Evolutionary conservation across 2,888 invertebrate species (phyloP), one percentile per base, ranked within the genome.

Genomic region (Tachystola acroxantha): DNA sequence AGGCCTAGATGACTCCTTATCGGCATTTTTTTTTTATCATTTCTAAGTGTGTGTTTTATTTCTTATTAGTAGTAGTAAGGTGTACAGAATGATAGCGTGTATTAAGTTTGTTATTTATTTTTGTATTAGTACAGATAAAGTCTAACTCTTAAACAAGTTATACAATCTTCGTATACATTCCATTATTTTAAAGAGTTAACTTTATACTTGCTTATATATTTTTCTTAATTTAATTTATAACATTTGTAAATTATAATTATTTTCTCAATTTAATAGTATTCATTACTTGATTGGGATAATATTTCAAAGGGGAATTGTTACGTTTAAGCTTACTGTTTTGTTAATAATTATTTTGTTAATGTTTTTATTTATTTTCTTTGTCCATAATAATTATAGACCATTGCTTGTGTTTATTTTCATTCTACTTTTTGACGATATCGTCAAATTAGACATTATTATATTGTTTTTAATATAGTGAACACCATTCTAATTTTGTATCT

Each of bases 301-400:
- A 25, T 27, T 57, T 55, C 46, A 71, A 71, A 57, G 86, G 86
- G 86, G 84, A 85, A 86, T 78, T 74, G 84, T 84, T 86, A 86
- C 86, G 86, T 86, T 86, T 86, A 86, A 77, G 80, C 75, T 69
- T 65, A 60, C 58, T 72, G 70, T 80, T 76, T 70, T 79, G 77
- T 82, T 84, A 69, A 70, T 75, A 74, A 77, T 78, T 75, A 76
- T 79, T 78, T 78, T 81, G 81, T 82, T 82, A 72, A 64, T 57
- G 65, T 72, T 78, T 74, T 69, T 60, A 65, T 61, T 68, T 76
- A 66, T 60, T 20, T 29, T 38, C 34, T 34, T 37, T 34, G 30
- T 33, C 22, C 5, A 2, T 5, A n/a, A n/a, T n/a, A n/a, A n/a
- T n/a, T n/a, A n/a, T n/a, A n/a, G n/a, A n/a, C n/a, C n/a, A n/a